Base-by-base conservation (phyloP, 2,888 invertebrate species). In the Chrysolina americana region DNA sequence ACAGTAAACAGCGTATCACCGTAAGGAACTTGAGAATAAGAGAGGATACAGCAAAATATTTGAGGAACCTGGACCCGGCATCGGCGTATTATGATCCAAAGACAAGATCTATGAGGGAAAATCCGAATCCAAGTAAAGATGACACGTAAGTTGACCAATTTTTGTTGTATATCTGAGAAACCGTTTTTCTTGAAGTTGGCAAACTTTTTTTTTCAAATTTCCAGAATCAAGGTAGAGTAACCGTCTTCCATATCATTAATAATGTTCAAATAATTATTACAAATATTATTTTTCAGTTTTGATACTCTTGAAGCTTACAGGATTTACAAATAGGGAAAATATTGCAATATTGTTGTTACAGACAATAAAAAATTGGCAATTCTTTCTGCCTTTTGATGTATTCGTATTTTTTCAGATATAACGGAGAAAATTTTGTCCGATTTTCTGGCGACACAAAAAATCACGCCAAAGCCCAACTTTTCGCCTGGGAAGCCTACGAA, bases 21-120 rank as follows among this genome's bases (percentile, higher is more conserved):
- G 99, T 99, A 4, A 91, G 99, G 82, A 99, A 99, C 90, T 90
- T 99, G 81, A 93, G 99, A 83, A 99, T 99, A 81, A 91, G 99
- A 82, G 99, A 99, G 89, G 99, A 99, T 87, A 99, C 98, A 0
- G 99, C 99, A 0, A 99, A 99, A 89, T 99, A 99, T 88, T 89
- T 99, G 77, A 91, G 98, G 73, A 99, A 99, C 88, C 90, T 99
- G 84, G 98, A 99, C 89, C 96, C 96, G 0, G 97, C 98, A 87
- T 99, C 98, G 0, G 99, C 99, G 0, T 98, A 98, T 89, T 99
- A 99, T 88, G 99, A 99, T 89, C 99, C 99, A 0, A 99, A 99
- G 89, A 98, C 99, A 0, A 91, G 99, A 73, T 97, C 99, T 0
- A 99, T 99, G 99, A 93, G 99, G 78, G 98, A 98, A 80, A 87